A percentile compares a stretch with the other conserved stretches of the same genome.
phyloP scores from a whole-genome alignment of 2,888 invertebrate genomes.

The Schrankia costaestrigalis region DNA sequence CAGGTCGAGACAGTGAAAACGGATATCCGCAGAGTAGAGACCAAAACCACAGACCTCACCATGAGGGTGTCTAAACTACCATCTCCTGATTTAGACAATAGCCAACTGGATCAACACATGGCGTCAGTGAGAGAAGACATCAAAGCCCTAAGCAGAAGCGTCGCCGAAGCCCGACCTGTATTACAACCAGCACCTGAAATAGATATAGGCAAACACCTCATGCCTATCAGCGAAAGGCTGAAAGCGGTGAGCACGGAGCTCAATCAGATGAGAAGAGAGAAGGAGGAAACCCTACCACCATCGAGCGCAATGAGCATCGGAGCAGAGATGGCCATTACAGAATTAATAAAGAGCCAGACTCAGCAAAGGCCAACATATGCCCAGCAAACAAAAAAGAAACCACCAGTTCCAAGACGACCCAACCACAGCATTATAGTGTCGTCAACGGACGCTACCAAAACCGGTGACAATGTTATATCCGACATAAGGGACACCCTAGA shows the following conservation, averaged over 20 bases:
- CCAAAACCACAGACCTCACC: background rate
- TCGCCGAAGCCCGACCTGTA: background rate
- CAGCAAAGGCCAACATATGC: too few species aligned
- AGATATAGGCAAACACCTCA: background rate
- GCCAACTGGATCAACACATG: background rate
- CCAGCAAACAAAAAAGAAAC: too few species aligned
- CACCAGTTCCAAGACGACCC: too few species aligned
- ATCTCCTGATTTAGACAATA: background rate
- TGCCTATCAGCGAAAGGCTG: background rate
- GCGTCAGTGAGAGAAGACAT: background rate
- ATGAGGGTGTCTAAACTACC: background rate
- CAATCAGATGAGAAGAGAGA: background rate
- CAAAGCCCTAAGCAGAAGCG: background rate
- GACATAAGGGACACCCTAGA: too few species aligned
- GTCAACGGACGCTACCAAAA: too few species aligned
- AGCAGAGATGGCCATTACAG: background rate
- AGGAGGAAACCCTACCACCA: background rate
- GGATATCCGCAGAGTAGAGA: background rate
- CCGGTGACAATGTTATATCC: too few species aligned
- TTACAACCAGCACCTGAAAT: background rate
- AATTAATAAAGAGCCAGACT: background rate
- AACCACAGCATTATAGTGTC: too few species aligned
- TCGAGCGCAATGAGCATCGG: background rate
- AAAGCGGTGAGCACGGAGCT: background rate
- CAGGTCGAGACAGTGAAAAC: background rate